phyloP scores from a whole-genome alignment of 2,113 vertebrate species.

The Indri indri region DNA sequence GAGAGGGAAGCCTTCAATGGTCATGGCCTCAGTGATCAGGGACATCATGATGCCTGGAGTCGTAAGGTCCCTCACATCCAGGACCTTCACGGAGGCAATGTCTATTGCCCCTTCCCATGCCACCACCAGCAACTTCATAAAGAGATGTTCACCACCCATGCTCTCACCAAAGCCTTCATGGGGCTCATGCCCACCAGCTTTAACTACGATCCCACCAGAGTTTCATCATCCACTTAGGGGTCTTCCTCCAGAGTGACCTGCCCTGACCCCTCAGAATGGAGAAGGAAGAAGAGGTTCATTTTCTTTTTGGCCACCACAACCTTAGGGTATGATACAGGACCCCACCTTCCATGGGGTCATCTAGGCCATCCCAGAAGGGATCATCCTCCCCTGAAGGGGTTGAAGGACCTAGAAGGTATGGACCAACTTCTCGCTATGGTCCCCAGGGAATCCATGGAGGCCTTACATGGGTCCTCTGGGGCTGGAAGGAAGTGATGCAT shows the following conservation, averaged over 20 bases:
- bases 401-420: conserved; percentile 88
- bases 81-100: neutral
- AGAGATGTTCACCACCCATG: neutral
- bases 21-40: neutral
- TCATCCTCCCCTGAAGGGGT: conserved; percentile 84
- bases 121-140: neutral
- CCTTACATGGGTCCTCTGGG: conserved; percentile 74
- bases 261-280: conserved; percentile 83
- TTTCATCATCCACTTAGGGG: neutral
- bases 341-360: conserved; percentile 88
- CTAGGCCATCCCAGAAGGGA: conserved; percentile 87
- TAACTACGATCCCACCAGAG: neutral
- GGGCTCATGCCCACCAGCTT: neutral
- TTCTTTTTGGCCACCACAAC: conserved; percentile 83
- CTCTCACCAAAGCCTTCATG: too few relatives aligned
- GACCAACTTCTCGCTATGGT: conserved; percentile 78
- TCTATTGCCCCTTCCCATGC: neutral
- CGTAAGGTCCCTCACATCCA: neutral
- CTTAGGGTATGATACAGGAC: conserved; percentile 82
- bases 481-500: conserved; percentile 87
- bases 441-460: conserved; percentile 54
- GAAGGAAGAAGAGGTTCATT: conserved; percentile 83
- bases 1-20: neutral
- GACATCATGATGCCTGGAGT: neutral
- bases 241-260: conserved; percentile 67